Base-by-base conservation (phyloP, 2,797 vertebrate species). In the Ctenopoma multispine region DNA sequence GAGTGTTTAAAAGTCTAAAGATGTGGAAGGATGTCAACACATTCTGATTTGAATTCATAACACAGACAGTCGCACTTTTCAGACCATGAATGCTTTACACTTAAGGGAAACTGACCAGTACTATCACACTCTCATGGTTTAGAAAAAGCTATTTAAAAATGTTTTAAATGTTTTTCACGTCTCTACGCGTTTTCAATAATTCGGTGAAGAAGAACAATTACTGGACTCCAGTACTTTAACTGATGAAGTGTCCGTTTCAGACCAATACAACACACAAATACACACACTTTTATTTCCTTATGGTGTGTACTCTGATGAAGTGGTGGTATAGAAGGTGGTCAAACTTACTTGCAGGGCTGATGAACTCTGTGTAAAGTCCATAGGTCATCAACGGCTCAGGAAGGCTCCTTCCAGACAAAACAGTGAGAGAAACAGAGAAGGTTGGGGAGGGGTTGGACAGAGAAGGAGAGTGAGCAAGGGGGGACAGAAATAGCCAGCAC, bases 311-410 rank as follows among this genome's bases (percentile, higher is more conserved):
- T 72, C 20, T 29, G 17, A 79, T 61, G 29, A 59, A 69, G 40
- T 59, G 50, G 43, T 47, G 41, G 64, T 55, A 23, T 20, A 63
- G 51, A 77, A 61, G 46, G 51, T 49, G 69, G 36, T 70, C 59
- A 87, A 92, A 96, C 93, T 97, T 96, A 99, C 97, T 99, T 72
- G 96, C 96, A 75, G 94, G 97, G 87, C 94, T 64, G 84, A 99
- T 98, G 94, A 99, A 98, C 75, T 98, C 96, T 92, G 96, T 96
- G 50, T 98, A 97, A 85, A 98, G 93, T 82, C 95, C 96, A 0
- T 98, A 97, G 44, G 97, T 99, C 98, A 99, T 99, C 88, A 99
- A 87, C 1, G 98, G 98, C 84, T 99, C 98, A 47, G 97, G 96
- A 86, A 99, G 97, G 90, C 96, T 98, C 93, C 97, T 99, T 88